Evolutionary conservation across 2,797 vertebrate species (phyloP), one percentile per base, ranked within the genome.

Genomic region (Synanceia verrucosa): DNA sequence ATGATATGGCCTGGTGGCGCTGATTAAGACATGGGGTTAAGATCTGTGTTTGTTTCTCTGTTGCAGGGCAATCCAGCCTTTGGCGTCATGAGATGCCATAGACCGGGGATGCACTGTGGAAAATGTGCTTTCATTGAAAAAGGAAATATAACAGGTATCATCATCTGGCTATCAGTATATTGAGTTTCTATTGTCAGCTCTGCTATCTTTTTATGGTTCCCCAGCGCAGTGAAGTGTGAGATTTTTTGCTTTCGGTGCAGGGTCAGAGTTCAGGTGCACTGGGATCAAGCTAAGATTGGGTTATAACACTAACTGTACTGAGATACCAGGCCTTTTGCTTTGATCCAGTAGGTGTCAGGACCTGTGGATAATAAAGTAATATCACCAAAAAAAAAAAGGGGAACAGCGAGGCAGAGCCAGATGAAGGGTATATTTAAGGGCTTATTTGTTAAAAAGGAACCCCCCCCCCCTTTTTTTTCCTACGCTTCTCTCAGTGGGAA

Each of bases 41-140:
- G 34, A 53, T 63, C 16, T 65, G 19, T 89, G 83, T 90, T 89
- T 89, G 84, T 92, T 88, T 89, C 46, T 79, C 73, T 69, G 84
- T 88, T 65, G 86, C 88, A 86, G 65, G 82, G 85, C 84, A 90
- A 89, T 90, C 72, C 46, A 56, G 16, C 59, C 47, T 77, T 64
- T 66, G 53, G 76, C 72, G 34, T 83, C 56, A 83, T 33, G 58
- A 81, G 65, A 69, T 78, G 72, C 62, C 58, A 62, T 44, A 67
- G 61, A 79, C 66, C 0, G 1, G 63, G 77, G 80, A 85, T 81
- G 52, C 78, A 78, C 61, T 8, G 26, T 79, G 78, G 85, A 87
- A 86, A 85, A 77, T 2, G 14, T 78, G 57, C 28, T 70, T 53
- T 73, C 24, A 26, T 1, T 44, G 34, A 44, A 67, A 56, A 43